These are phyloP conservation scores for Oreochromis mossambicus DNA, from an alignment of 2,797 vertebrate species.

Conservation along the genomic window DNA sequence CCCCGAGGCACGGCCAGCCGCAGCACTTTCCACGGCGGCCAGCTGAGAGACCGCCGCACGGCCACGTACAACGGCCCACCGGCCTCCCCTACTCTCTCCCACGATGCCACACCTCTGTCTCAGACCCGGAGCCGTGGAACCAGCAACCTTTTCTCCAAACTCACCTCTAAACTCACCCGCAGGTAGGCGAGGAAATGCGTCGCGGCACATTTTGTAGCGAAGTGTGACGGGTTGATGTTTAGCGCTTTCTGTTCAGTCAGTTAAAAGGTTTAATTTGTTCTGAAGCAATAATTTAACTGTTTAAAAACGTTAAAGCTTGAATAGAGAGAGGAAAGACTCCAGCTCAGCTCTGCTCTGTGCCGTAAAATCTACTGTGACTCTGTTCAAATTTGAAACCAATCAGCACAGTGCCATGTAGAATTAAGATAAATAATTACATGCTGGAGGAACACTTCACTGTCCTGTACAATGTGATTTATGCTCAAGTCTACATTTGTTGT, in stretches of 20 bases:
- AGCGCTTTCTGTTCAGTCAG: neutral
- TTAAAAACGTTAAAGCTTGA: neutral
- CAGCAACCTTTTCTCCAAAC: slow-evolving; percentile 95
- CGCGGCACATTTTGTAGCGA: neutral
- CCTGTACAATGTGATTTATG: slow-evolving; percentile 33
- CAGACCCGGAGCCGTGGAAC: slow-evolving; percentile 92
- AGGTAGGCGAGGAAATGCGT: slow-evolving; percentile 77
- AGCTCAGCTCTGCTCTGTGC: neutral
- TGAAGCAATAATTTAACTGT: neutral
- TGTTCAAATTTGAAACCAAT: slow-evolving; percentile 20
- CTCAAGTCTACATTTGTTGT: slow-evolving; percentile 12
- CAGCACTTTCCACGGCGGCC: slow-evolving; percentile 94
- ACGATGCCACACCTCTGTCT: slow-evolving; percentile 87
- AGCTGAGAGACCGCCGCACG: slow-evolving; percentile 90
- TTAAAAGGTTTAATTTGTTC: neutral
- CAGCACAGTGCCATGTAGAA: neutral
- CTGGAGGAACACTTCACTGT: slow-evolving; percentile 26
- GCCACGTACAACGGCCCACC: slow-evolving; percentile 97
- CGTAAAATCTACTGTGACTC: neutral
- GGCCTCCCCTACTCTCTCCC: slow-evolving; percentile 92
- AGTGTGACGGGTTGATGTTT: neutral
- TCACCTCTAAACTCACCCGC: slow-evolving; percentile 95
- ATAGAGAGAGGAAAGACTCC: neutral
- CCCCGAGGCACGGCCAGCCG: slow-evolving; percentile 90
- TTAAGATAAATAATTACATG: slow-evolving; percentile 17